Conservation (phyloP, 2,113 vertebrate species). For the Sprattus sprattus region DNA sequence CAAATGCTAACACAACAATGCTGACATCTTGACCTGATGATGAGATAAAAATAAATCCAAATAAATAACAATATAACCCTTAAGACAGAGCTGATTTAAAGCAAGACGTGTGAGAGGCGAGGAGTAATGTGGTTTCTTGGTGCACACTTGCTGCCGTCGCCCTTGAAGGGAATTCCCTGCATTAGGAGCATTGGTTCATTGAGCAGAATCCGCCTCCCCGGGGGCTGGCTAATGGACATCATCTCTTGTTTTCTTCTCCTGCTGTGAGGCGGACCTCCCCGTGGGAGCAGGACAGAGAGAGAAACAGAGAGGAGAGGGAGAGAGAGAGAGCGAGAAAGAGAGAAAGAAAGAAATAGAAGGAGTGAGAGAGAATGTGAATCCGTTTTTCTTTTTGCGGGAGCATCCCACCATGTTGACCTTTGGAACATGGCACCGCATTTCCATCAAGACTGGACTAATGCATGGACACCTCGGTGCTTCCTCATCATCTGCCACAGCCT, state of each 20-base stretch:
- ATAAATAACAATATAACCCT: too few relatives aligned
- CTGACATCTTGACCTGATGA: not conserved
- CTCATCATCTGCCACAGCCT: constrained; percentile 5
- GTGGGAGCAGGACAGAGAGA: not conserved
- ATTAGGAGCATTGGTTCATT: not conserved
- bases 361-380: not conserved
- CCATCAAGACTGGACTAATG: not conserved
- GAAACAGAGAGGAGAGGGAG: not conserved
- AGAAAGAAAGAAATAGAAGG: not conserved
- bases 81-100: not conserved
- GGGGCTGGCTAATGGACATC: constrained; percentile 14
- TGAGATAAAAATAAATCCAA: not conserved
- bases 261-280: not conserved
- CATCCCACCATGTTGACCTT: not conserved
- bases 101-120: not conserved
- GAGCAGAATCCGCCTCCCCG: not conserved
- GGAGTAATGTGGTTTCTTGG: not conserved
- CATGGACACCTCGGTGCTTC: not conserved
- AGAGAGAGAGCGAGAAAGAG: not conserved
- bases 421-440: not conserved
- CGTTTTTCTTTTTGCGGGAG: not conserved
- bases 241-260: constrained; percentile 6
- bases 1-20: not conserved
- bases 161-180: not conserved
- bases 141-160: not conserved